Evolutionary conservation across 2,797 vertebrate species (phyloP), one percentile per base, ranked within the genome.

Genomic region (Gymnothorax javanicus): DNA sequence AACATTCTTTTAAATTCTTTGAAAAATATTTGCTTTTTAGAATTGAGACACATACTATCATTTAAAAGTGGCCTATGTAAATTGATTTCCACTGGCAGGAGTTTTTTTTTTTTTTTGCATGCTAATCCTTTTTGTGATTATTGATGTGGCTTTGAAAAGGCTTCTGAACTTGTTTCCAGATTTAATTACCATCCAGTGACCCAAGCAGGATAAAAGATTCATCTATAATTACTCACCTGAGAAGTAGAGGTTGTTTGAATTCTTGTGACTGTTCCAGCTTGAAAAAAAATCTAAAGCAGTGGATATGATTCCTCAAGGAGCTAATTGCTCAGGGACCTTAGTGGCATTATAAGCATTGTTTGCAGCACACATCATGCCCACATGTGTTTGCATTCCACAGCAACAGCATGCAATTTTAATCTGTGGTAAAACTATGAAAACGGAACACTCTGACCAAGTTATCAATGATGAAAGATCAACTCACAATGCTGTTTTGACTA

Each of bases 61-160:
- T 89, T 85, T 81, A 85, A 84, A 43, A 43, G 54, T 87, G 86
- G 58, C 84, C 87, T 71, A 73, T 81, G 71, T 84, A 90, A 88
- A 88, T 85, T 86, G 86, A 84, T 87, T 89, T 89, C 83, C 85
- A 89, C 67, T 85, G 60, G 88, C 90, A 52, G 75, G 3, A 20
- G 33, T 67, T 89, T 90, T n/a, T n/a, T n/a, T n/a, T n/a, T n/a
- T n/a, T n/a, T n/a, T 85, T 86, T 87, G 75, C 87, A 87, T 82
- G 86, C 75, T 50, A 50, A 79, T 79, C 43, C 75, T 50, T 52
- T 79, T 52, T 25, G 81, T 91, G 85, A 58, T 79, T 86, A 87
- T 43, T 81, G 85, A 87, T 89, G 87, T 88, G 89, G 67, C 86
- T 75, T 54, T 85, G 81, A 84, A 87, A 88, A 84, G 81, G 86